phyloP scores from a whole-genome alignment of 2,113 vertebrate species.

The Zosterops lateralis region DNA sequence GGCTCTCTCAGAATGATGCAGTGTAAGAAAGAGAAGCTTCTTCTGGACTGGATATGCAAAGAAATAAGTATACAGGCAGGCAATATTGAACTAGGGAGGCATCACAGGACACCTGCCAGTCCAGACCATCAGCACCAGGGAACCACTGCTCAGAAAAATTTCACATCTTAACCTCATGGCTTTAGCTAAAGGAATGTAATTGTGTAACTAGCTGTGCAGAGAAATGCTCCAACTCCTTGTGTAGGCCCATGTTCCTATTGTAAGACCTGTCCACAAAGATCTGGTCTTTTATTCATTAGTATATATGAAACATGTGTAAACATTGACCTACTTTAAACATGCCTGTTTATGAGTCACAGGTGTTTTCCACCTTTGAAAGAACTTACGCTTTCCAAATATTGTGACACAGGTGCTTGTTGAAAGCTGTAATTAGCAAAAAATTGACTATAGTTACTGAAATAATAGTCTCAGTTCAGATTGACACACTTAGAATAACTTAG shows the following conservation, averaged over 20 bases:
- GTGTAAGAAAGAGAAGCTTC: neutral
- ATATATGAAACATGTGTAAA: neutral
- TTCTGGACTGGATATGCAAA: neutral
- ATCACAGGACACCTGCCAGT: neutral
- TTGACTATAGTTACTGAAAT: neutral
- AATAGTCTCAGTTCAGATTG: neutral
- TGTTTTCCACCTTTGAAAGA: neutral
- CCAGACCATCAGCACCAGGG: neutral
- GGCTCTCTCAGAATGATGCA: neutral
- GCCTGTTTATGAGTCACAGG: neutral
- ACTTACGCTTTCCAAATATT: neutral
- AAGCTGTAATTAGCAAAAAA: slow-evolving; percentile 9
- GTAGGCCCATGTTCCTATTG: neutral
- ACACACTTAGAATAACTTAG: neutral
- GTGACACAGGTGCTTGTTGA: neutral
- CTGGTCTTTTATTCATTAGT: neutral
- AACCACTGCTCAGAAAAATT: neutral
- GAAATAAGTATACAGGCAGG: neutral
- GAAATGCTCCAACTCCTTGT: neutral
- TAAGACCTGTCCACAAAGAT: neutral
- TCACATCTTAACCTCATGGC: neutral
- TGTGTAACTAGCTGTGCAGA: neutral
- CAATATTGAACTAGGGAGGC: neutral
- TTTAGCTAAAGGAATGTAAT: neutral
- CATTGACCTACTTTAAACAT: neutral